Evolutionary conservation across 2,888 invertebrate species (phyloP).

Genomic region (Drosophila mayaguana): DNA sequence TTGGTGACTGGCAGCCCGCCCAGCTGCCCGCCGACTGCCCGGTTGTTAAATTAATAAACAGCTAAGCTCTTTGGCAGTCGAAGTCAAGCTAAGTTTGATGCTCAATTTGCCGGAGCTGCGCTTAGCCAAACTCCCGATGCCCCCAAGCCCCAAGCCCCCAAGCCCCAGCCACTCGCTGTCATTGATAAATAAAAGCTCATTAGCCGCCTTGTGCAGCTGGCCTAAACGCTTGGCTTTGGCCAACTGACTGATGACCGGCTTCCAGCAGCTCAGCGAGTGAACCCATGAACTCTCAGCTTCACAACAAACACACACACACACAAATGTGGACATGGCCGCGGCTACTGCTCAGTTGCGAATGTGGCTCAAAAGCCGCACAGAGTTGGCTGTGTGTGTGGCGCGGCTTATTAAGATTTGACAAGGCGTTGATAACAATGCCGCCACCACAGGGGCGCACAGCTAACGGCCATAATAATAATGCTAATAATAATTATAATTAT

Average conservation of each 20-base stretch:
- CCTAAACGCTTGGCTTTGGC: slow-evolving; percentile 23
- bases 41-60: slow-evolving; percentile 73
- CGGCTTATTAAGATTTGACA: slow-evolving; percentile 61
- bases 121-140: slow-evolving; percentile 22
- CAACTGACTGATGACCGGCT: slow-evolving; percentile 62
- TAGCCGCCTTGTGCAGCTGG: slow-evolving; percentile 56
- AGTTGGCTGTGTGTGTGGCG: slow-evolving; percentile 18
- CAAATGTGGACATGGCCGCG: background rate
- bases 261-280: slow-evolving; percentile 54
- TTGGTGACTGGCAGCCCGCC: slow-evolving; percentile 5
- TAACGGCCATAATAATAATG: slow-evolving; percentile 18
- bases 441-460: slow-evolving; percentile 42
- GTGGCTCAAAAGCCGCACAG: slow-evolving; percentile 60
- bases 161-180: slow-evolving; percentile 48
- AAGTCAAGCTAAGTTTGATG: slow-evolving; percentile 68
- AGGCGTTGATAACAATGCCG: slow-evolving; percentile 65
- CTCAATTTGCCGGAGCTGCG: slow-evolving; percentile 58
- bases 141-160: background rate
- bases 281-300: slow-evolving; percentile 16
- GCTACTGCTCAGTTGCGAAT: slow-evolving; percentile 31
- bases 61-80: slow-evolving; percentile 57
- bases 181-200: slow-evolving; percentile 80
- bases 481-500: slow-evolving; percentile 65
- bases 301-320: background rate
- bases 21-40: slow-evolving; percentile 11